A percentile compares a stretch with the other conserved stretches of the same genome.
Conservation (phyloP, 2,888 invertebrate species). For the Netelia melanura region DNA sequence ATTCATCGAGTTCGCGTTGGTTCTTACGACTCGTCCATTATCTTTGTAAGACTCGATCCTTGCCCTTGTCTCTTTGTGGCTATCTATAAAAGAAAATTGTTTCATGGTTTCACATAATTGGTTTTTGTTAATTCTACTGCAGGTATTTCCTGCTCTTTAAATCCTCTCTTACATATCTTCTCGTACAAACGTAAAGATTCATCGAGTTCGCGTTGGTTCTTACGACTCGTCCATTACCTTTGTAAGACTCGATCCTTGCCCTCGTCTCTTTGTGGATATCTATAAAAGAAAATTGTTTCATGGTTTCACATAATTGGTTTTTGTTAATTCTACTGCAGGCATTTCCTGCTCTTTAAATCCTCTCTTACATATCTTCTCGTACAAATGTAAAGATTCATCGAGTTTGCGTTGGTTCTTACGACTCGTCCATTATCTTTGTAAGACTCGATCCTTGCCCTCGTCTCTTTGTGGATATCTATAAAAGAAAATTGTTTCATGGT, state of each 20-base stretch:
- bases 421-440: too few relatives aligned
- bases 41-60: too few relatives aligned
- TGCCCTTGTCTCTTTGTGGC: too few relatives aligned
- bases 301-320: too few relatives aligned
- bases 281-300: too few relatives aligned
- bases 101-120: too few relatives aligned
- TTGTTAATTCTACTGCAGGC: background rate
- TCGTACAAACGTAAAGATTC: background rate
- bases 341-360: background rate
- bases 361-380: background rate
- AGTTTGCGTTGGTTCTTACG: background rate
- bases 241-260: too few relatives aligned
- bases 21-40: background rate
- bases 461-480: too few relatives aligned
- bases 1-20: background rate
- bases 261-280: too few relatives aligned
- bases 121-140: background rate
- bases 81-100: too few relatives aligned
- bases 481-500: too few relatives aligned
- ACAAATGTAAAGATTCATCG: background rate
- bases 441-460: too few relatives aligned
- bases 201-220: background rate
- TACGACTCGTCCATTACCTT: background rate
- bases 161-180: background rate
- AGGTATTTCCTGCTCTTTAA: conserved; percentile 10